phyloP scores from a whole-genome alignment of 2,113 vertebrate genomes.

The Psittacus erithacus region DNA sequence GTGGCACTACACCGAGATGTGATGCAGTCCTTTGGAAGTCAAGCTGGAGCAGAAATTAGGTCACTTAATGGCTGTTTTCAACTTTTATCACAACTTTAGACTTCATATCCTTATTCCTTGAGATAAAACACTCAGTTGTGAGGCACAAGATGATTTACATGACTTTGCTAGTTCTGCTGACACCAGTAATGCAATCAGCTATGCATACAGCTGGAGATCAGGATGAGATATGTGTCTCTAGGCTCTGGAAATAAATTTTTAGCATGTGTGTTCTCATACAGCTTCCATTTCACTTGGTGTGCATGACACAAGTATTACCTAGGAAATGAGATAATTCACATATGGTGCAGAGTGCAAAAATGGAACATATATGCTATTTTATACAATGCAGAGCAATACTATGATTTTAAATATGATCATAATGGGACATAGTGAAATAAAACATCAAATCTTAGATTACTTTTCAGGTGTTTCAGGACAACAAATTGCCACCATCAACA shows the following conservation, averaged over 20 bases:
- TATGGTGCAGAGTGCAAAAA: not conserved
- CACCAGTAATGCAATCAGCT: not conserved
- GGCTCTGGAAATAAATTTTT: not conserved
- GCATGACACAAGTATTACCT: not conserved
- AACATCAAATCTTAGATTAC: not conserved
- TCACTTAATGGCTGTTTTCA: not conserved
- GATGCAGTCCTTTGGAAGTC: not conserved
- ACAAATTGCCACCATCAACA: not conserved
- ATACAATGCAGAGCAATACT: not conserved
- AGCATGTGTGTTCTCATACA: not conserved
- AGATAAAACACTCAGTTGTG: not conserved
- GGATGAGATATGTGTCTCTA: not conserved
- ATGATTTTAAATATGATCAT: not conserved
- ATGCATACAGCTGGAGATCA: not conserved
- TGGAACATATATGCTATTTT: not conserved
- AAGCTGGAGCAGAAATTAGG: not conserved
- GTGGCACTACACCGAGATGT: not conserved
- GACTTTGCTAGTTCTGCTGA: not conserved
- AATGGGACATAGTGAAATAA: not conserved
- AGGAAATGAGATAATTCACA: not conserved
- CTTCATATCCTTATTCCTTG: not conserved
- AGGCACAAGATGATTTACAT: not conserved
- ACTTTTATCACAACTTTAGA: not conserved
- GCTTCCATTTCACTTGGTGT: not conserved
- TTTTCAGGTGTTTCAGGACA: not conserved